Conservation (phyloP, 2,888 invertebrate genomes). For the Cybosia mesomella region DNA sequence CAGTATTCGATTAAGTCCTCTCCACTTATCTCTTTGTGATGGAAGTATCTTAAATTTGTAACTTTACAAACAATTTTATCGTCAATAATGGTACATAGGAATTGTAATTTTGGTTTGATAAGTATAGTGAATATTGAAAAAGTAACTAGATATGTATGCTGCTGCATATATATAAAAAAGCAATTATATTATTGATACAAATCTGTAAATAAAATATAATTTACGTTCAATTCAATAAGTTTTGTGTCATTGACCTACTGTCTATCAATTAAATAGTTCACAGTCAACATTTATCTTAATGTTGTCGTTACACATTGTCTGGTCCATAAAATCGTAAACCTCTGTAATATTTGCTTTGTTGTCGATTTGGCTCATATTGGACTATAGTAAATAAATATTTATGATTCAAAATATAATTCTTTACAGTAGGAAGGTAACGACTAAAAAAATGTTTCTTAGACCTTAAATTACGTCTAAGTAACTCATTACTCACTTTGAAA, state of each 20-base stretch:
- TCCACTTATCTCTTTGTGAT: no score
- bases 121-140: not conserved
- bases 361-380: not conserved
- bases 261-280: constrained; percentile 1
- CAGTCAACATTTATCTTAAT: not conserved
- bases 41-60: no score
- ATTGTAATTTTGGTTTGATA: not conserved
- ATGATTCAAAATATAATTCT: not conserved
- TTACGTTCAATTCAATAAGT: not conserved
- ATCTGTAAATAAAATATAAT: not conserved
- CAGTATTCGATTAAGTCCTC: no score
- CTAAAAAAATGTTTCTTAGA: not conserved
- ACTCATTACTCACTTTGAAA: no score
- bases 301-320: not conserved
- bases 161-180: not conserved
- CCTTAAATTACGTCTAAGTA: not conserved
- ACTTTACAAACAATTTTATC: no score
- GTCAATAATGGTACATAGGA: no score
- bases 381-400: not conserved
- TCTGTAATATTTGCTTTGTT: not conserved
- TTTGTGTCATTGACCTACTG: not conserved
- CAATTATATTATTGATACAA: no score
- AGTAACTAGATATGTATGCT: not conserved
- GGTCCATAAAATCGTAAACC: not conserved
- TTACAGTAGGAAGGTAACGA: not conserved